A percentile compares a stretch with the other conserved stretches of the same genome.
Conservation (phyloP, 2,113 vertebrate species). For the Phylloscopus trochiloides region DNA sequence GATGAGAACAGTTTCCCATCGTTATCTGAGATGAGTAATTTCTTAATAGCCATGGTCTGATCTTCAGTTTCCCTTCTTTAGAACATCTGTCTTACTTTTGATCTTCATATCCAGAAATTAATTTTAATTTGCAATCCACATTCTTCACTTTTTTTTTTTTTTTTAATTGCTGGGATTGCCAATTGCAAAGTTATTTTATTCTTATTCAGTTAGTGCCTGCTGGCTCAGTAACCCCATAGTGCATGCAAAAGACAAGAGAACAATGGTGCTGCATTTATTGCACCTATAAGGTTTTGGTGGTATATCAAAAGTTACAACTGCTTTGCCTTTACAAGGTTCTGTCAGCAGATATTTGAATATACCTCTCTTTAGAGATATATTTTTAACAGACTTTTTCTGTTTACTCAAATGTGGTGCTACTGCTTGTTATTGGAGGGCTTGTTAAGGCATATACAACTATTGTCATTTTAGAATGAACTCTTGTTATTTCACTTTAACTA, state of each 20-base stretch:
- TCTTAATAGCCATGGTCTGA: background rate
- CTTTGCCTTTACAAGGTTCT: background rate
- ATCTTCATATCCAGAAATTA: background rate
- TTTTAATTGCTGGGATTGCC: background rate
- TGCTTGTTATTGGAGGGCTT: background rate
- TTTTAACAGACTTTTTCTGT: background rate
- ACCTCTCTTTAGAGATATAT: background rate
- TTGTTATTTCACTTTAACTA: conserved; percentile 14
- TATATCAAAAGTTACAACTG: background rate
- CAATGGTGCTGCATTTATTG: background rate
- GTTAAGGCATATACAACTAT: background rate
- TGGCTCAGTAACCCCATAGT: background rate
- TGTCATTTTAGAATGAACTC: background rate
- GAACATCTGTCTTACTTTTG: background rate
- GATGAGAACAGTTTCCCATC: background rate
- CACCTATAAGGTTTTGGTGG: background rate
- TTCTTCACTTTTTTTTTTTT: background rate
- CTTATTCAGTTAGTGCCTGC: background rate
- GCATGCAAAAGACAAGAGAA: background rate
- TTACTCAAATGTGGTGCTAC: background rate
- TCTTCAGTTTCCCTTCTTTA: background rate
- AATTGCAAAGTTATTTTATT: background rate
- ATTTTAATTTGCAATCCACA: background rate
- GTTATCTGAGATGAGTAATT: background rate
- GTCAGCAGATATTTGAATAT: background rate